These are phyloP conservation scores for Thermophis baileyi DNA, from an alignment of 2,113 vertebrate species.

Conservation along the genomic window DNA sequence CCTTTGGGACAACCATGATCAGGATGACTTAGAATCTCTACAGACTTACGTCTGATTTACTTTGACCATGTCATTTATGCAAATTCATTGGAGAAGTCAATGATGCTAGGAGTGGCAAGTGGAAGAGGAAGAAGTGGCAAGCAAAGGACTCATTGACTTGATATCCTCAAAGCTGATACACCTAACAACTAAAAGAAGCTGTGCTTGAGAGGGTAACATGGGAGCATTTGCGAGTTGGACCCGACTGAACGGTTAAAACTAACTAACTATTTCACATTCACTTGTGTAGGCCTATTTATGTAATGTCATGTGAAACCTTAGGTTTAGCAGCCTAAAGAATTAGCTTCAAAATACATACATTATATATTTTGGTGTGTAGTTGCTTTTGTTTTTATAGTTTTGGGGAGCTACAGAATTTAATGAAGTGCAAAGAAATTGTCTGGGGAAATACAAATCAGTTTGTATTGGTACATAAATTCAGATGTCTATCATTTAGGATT, in stretches of 20 bases:
- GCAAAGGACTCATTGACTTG: background rate
- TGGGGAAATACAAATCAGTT: background rate
- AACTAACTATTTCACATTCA: no score
- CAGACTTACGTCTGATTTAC: background rate
- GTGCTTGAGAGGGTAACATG: background rate
- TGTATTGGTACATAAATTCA: background rate
- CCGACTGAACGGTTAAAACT: no score
- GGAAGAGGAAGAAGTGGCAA: background rate
- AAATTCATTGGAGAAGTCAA: background rate
- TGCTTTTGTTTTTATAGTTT: background rate
- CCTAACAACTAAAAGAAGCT: background rate
- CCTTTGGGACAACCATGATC: no score
- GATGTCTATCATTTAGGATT: background rate
- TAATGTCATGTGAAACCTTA: slow-evolving; percentile 26
- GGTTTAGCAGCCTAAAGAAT: slow-evolving; percentile 14
- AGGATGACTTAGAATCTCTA: no score
- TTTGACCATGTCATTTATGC: background rate
- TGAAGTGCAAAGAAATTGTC: background rate
- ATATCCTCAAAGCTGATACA: no score
- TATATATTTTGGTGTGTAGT: background rate
- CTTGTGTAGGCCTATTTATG: background rate
- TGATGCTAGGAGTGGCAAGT: background rate
- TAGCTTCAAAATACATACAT: background rate
- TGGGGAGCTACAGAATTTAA: background rate
- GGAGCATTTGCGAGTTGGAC: background rate